These are phyloP conservation scores for Xiphophorus maculatus DNA, from an alignment of 2,113 vertebrate genomes.

Conservation along the genomic window DNA sequence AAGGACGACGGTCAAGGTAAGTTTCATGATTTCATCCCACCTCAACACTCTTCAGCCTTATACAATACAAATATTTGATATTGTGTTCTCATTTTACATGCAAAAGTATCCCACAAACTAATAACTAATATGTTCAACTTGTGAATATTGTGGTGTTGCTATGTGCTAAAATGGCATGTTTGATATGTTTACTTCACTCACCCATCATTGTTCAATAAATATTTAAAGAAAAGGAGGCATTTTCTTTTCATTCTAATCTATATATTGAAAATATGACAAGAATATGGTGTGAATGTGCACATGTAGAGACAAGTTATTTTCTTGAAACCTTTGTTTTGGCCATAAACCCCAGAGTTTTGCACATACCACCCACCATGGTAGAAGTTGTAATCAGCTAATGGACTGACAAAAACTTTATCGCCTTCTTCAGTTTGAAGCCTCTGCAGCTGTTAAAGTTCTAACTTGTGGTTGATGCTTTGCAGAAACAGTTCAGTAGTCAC, in stretches of 20 bases:
- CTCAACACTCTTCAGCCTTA: fast-evolving
- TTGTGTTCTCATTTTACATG: not conserved
- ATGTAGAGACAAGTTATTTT: not conserved
- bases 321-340: not conserved
- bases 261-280: not conserved
- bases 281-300: not conserved
- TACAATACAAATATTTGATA: not conserved
- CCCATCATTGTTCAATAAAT: not conserved
- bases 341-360: not conserved
- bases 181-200: not conserved
- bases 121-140: not conserved
- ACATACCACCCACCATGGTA: not conserved
- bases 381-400: not conserved
- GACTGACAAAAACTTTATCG: not conserved
- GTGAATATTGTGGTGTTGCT: not conserved
- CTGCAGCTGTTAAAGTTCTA: not conserved
- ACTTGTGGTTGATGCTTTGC: not conserved
- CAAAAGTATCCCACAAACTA: not conserved
- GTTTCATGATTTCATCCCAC: not conserved
- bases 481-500: constrained; percentile 7
- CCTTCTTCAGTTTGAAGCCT: not conserved
- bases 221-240: not conserved
- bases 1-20: constrained; percentile 27
- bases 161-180: not conserved
- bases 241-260: not conserved